Evolutionary conservation across 2,888 invertebrate species (phyloP), one percentile per base, ranked within the genome.

Genomic region (Glaucopsyche alexis): DNA sequence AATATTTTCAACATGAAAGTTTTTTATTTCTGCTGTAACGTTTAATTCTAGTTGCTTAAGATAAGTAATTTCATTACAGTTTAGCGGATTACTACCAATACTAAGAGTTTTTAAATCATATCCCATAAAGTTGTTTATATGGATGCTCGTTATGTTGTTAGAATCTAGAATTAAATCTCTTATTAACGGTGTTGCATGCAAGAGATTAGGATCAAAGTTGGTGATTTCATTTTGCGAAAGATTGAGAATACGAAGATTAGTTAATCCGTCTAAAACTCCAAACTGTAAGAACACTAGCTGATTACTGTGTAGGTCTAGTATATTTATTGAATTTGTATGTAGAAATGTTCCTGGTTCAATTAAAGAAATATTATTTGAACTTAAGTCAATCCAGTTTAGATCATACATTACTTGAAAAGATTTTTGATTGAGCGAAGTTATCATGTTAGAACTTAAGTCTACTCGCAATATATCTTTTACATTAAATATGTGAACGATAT

Each of bases 321-420:
- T 72, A 50, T 75, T 75, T 13, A 76, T 71, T 75, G 74, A 73
- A 45, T 65, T 69, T 50, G 72, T 70, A 9, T 16, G 73, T n/a
- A 47, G 73, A 74, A 75, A 78, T 14, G 77, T 75, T 3, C 77
- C 77, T n/a, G 77, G 77, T 72, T 76, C 74, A 8, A 78, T 77
- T 47, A 49, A 72, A 45, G 74, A 74, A 64, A 78, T 75, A 47
- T 60, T 70, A 65, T 78, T 78, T 45, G 19, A 71, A 64, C 77
- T 77, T 42, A 78, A 38, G 72, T 77, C 77, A 4, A 78, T 66
- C 64, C 50, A 72, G 9, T 75, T 70, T 9, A 78, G 71, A 40
- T 9, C 29, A 16, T 29, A 60, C 73, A 77, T 75, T 16, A 73
- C 70, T 38, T 69, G 72, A 60, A 78, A 75, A 38, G 77, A 73